A percentile compares a stretch with the other conserved stretches of the same genome.
phyloP scores from a whole-genome alignment of 2,797 vertebrate species.

The Cephalopachus bancanus region DNA sequence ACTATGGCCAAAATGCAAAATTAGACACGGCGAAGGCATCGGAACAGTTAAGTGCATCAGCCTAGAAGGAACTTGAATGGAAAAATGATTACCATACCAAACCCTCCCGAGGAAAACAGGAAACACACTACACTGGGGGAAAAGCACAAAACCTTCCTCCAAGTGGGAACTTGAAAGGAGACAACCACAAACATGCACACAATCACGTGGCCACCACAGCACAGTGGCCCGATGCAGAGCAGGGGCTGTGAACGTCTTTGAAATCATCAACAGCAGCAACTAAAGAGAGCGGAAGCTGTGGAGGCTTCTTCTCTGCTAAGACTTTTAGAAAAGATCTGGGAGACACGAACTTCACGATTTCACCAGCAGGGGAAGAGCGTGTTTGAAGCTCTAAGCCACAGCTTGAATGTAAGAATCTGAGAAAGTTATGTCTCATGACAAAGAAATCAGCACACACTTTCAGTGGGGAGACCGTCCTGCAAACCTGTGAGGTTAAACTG shows the following conservation, averaged over 20 bases:
- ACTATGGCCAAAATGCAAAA: slow-evolving; percentile 51
- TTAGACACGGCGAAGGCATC: slow-evolving; percentile 62
- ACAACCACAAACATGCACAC: slow-evolving; percentile 65
- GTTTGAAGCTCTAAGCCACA: slow-evolving; percentile 64
- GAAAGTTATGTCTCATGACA: slow-evolving; percentile 76
- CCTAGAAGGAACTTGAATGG: slow-evolving; percentile 80
- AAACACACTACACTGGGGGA: slow-evolving; percentile 76
- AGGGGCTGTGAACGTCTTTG: slow-evolving; percentile 75
- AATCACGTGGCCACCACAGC: slow-evolving; percentile 76
- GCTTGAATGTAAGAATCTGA: slow-evolving; percentile 50
- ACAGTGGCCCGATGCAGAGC: slow-evolving; percentile 65
- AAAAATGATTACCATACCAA: slow-evolving; percentile 83
- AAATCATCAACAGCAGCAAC: slow-evolving; percentile 76
- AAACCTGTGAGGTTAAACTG: slow-evolving; percentile 61
- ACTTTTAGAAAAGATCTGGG: slow-evolving; percentile 71
- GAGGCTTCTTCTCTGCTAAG: slow-evolving; percentile 58
- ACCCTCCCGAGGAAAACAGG: slow-evolving; percentile 84
- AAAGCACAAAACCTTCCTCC: slow-evolving; percentile 76
- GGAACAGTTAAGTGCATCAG: slow-evolving; percentile 73
- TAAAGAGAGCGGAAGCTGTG: slow-evolving; percentile 59
- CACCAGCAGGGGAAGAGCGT: slow-evolving; percentile 60
- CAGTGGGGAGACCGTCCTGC: neutral
- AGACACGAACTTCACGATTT: slow-evolving; percentile 62
- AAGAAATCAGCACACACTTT: slow-evolving; percentile 67
- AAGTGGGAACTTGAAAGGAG: slow-evolving; percentile 78